Evolutionary conservation across 2,888 invertebrate genomes (phyloP), one percentile per base, ranked within the genome.

Genomic region (Drosophila nr. medialis): DNA sequence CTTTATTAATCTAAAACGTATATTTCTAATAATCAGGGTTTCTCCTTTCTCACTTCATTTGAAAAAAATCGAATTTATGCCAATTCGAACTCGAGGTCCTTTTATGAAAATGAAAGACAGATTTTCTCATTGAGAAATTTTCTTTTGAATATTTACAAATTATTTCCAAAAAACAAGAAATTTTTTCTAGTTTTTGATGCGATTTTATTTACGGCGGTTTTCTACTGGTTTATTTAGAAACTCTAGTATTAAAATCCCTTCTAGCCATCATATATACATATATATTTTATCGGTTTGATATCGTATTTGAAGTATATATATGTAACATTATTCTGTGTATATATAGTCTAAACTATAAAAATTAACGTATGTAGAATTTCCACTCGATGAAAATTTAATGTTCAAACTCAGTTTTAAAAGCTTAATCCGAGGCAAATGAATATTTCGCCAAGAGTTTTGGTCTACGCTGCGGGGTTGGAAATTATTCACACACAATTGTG

Each of bases 401-500:
- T n/a, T 45, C 13, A 72, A 51, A 66, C 21, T 54, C 40, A 36
- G 58, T 63, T 42, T 60, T 30, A 27, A 63, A 38, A 30, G 64
- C n/a, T 32, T 27, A 11, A 73, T 29, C 50, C 45, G 55, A 67
- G 18, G 45, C 40, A 38, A 68, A 56, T 51, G 34, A 53, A 68
- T 58, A 58, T 53, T 66, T 69, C 15, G 65, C 29, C 15, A 51
- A 53, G 55, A 69, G 59, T 60, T 64, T 66, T 45, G 42, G 53
- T 80, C 49, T 30, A 49, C 42, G 59, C 42, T 55, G 51, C 53
- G 71, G 78, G 90, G 78, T 81, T 87, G 65, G 54, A 90, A 90
- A 88, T 88, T 90, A 90, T 90, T 90, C 90, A 86, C 90, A 90
- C 83, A 86, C 80, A 85, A 87, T 82, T 73, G 86, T 90, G 85